Evolutionary conservation across 2,113 vertebrate species (phyloP), one percentile per base, ranked within the genome.

Genomic region (Chamaea fasciata): DNA sequence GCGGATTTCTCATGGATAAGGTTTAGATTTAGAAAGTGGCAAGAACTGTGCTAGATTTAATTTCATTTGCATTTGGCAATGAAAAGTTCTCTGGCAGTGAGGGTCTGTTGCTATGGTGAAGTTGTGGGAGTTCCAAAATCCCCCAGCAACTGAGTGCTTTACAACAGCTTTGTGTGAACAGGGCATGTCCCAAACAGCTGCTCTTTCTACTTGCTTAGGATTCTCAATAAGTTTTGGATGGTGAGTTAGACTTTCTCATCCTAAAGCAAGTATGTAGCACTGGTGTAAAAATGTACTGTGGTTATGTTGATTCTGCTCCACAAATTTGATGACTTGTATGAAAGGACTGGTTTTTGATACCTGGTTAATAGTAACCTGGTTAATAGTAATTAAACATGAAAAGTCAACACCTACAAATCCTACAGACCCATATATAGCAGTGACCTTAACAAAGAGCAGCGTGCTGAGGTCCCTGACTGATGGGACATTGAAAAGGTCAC

Each of bases 81-180:
- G 31, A 50, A 47, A 85, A 86, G 20, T 28, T 83, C 10, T 71
- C 57, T 92, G 76, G 60, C 80, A 90, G 28, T 37, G 39, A 70
- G 5, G 19, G 20, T 31, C 46, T 93, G 90, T 94, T 90, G 81
- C 86, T 90, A 92, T 74, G 64, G 88, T 80, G 64, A 96, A 83
- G 14, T 86, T 88, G 27, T 55, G 21, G 33, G 42, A 80, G 56
- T 13, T 83, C 35, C 68, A 95, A 65, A 30, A 86, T 77, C 23
- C 47, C 15, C 13, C 35, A 77, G 30, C 24, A 74, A 76, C 33
- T 11, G 22, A 88, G 13, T 0, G 13, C 26, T 73, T 89, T 83
- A n/a, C 23, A 88, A 11, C n/a, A 80, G 18, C 50, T 92, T 46
- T 70, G 26, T 67, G 91, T 70, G 86, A 92, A 52, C 27, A 80